A percentile compares a stretch with the other conserved stretches of the same genome.
These are phyloP conservation scores for Biston stratarius DNA, from an alignment of 2,888 invertebrate genomes.

Conservation along the genomic window DNA sequence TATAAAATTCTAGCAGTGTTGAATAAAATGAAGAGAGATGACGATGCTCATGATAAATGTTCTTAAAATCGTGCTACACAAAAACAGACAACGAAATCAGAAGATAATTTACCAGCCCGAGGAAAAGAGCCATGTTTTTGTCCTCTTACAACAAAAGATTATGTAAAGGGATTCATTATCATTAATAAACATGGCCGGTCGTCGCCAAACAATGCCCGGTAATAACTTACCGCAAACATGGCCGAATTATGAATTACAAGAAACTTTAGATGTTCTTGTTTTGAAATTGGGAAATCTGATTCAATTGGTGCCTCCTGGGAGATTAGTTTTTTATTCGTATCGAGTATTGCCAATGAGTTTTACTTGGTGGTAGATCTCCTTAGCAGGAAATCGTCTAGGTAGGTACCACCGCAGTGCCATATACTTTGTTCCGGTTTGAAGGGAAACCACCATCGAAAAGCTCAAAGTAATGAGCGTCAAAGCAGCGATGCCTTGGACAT, in stretches of 20 bases:
- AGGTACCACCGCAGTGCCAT: too few relatives aligned
- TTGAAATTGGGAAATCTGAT: constrained; percentile 11
- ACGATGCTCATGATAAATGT: constrained; percentile 6
- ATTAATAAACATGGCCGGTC: constrained; percentile 38
- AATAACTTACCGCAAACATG: constrained; percentile 30
- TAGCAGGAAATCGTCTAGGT: too few relatives aligned
- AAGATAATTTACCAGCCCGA: constrained; percentile 10
- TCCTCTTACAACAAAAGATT: constrained; percentile 39
- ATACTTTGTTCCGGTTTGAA: too few relatives aligned
- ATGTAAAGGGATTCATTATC: constrained; percentile 40
- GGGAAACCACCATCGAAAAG: too few relatives aligned
- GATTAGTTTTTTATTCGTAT: neutral
- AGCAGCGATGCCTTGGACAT: too few relatives aligned
- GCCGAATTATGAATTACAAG: constrained; percentile 18
- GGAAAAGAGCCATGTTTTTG: constrained; percentile 24
- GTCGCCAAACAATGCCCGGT: constrained; percentile 38
- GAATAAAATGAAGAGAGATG: neutral
- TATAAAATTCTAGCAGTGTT: neutral
- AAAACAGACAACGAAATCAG: constrained; percentile 13
- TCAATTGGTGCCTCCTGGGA: neutral
- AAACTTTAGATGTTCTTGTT: constrained; percentile 20
- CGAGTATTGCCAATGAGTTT: neutral
- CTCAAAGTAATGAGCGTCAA: too few relatives aligned
- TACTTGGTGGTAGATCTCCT: too few relatives aligned
- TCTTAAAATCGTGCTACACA: neutral